Evolutionary conservation across 2,113 vertebrate genomes (phyloP).

Genomic region (Notarius quadriscutis): DNA sequence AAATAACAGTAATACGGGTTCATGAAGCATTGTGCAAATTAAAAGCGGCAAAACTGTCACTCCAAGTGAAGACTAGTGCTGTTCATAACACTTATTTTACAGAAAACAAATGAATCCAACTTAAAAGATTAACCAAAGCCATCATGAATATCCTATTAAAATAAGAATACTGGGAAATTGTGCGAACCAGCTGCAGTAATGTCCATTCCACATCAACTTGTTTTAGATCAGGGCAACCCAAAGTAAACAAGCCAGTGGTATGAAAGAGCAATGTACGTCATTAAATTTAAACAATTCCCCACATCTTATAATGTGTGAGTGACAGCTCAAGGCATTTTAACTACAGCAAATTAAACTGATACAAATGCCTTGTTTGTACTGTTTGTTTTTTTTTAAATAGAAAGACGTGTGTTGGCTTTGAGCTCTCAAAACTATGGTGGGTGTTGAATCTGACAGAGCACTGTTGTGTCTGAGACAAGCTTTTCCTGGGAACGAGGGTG

Average conservation of each 20-base stretch:
- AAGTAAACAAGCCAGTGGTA: not conserved
- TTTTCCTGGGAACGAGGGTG: not conserved
- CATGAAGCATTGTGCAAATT: slow-evolving; percentile 29
- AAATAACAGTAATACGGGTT: not conserved
- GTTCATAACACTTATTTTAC: not conserved
- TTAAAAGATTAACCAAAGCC: not conserved
- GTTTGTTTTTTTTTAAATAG: not conserved
- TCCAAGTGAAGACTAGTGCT: slow-evolving; percentile 28
- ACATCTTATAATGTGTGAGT: not conserved
- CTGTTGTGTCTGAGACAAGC: slow-evolving; percentile 16
- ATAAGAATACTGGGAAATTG: not conserved
- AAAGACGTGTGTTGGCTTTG: slow-evolving; percentile 6
- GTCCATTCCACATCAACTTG: not conserved
- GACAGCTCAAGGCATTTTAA: slow-evolving; percentile 8
- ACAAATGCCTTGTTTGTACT: slow-evolving; percentile 8
- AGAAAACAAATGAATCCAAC: not conserved
- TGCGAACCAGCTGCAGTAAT: not conserved
- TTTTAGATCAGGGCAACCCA: not conserved
- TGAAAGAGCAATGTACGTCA: not conserved
- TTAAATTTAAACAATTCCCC: not conserved
- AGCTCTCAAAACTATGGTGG: not conserved
- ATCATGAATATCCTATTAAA: not conserved
- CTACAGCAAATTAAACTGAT: slow-evolving; percentile 1
- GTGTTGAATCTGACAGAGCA: slow-evolving; percentile 28
- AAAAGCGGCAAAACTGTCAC: slow-evolving; percentile 32